A percentile compares a stretch with the other conserved stretches of the same genome.
These are phyloP conservation scores for Hyles euphorbiae DNA, from an alignment of 1,140 invertebrate species.

Conservation along the genomic window DNA sequence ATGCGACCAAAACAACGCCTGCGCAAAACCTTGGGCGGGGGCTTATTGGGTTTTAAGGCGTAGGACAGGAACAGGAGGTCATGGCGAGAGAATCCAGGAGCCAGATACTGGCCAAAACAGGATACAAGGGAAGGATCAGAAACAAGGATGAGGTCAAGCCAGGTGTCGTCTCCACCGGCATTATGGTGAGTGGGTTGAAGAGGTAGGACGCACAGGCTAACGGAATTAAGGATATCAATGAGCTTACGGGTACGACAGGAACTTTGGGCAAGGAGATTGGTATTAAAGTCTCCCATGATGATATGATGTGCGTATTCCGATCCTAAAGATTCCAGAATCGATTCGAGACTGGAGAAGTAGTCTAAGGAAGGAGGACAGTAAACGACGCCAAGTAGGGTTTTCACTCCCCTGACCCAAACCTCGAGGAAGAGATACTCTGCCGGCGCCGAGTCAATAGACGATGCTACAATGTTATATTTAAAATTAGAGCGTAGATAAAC, in stretches of 20 bases:
- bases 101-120: constrained; percentile 14
- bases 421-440: constrained; percentile 5
- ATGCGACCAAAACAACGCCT: constrained; percentile 10
- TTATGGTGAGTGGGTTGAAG: too few relatives aligned
- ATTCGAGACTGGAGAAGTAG: too few relatives aligned
- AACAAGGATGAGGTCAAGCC: not conserved
- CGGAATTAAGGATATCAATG: too few relatives aligned
- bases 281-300: not conserved
- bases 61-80: constrained; percentile 12
- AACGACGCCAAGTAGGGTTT: not conserved
- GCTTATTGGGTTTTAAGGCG: constrained; percentile 12
- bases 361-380: not conserved
- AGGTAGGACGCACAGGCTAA: too few relatives aligned
- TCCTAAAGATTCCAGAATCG: not conserved
- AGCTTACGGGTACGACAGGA: too few relatives aligned
- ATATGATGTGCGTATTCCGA: not conserved
- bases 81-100: constrained; percentile 10
- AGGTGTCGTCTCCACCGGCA: too few relatives aligned
- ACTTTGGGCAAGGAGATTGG: too few relatives aligned
- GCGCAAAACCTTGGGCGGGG: not conserved
- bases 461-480: not conserved
- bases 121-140: constrained; percentile 2
- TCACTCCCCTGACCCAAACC: constrained; percentile 1
- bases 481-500: too few relatives aligned
- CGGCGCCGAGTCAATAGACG: not conserved